Evolutionary conservation across 2,113 vertebrate genomes (phyloP).

Genomic region (Australoheros scitulus): DNA sequence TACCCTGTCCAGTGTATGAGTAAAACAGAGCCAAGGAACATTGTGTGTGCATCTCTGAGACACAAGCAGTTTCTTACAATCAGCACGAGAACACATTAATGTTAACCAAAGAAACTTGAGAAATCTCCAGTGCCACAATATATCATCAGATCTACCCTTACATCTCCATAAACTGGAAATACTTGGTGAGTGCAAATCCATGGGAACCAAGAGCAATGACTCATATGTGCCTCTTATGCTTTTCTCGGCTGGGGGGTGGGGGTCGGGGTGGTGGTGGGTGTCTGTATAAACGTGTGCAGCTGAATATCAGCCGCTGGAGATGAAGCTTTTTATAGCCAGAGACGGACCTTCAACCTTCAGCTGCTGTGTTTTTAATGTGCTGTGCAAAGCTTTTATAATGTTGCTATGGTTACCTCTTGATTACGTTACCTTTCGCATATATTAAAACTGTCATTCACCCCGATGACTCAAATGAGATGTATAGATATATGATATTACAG

Average conservation of each 20-base stretch:
- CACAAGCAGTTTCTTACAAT: neutral
- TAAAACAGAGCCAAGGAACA: too few relatives aligned
- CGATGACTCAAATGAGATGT: neutral
- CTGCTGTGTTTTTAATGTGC: neutral
- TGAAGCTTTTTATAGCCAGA: neutral
- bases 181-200: neutral
- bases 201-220: neutral
- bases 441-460: neutral
- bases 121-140: neutral
- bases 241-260: too few relatives aligned
- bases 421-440: neutral
- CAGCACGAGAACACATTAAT: neutral
- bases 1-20: too few relatives aligned
- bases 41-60: neutral
- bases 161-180: neutral
- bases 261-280: neutral
- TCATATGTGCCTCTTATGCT: neutral
- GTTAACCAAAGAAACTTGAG: neutral
- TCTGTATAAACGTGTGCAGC: neutral
- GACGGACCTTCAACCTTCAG: neutral
- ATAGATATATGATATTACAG: neutral
- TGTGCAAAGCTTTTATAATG: neutral
- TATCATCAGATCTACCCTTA: neutral
- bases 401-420: slow-evolving; percentile 14
- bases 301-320: neutral